phyloP scores from a whole-genome alignment of 2,797 vertebrate genomes.

The Poeciliopsis infans region DNA sequence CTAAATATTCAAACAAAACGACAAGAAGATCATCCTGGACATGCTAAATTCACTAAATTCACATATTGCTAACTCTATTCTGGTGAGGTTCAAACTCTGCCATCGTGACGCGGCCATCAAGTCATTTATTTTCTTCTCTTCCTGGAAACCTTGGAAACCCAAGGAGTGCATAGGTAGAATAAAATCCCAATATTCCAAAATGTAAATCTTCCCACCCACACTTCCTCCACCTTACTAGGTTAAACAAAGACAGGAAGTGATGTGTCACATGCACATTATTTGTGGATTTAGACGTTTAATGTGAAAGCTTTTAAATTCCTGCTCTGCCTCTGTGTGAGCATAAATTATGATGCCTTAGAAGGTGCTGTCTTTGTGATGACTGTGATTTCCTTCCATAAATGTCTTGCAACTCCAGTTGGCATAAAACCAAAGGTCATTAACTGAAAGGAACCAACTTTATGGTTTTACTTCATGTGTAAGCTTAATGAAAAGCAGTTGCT shows the following conservation, averaged over 20 bases:
- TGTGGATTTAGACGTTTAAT: not conserved
- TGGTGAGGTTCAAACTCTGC: slow-evolving; percentile 58
- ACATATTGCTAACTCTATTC: slow-evolving; percentile 35
- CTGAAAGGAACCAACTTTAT: not conserved
- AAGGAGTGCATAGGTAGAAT: too few relatives aligned
- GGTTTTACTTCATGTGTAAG: not conserved
- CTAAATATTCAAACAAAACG: not conserved
- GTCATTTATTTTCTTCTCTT: slow-evolving; percentile 51
- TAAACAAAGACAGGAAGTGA: not conserved
- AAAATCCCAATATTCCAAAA: too few relatives aligned
- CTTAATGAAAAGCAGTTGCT: not conserved
- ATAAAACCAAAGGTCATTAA: not conserved
- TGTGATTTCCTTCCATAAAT: slow-evolving; percentile 4
- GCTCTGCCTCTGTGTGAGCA: not conserved
- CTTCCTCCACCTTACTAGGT: too few relatives aligned
- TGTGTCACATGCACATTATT: not conserved
- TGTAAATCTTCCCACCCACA: too few relatives aligned
- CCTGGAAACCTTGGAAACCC: slow-evolving; percentile 4
- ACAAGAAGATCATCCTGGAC: too few relatives aligned
- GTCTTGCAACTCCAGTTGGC: not conserved
- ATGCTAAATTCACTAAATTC: too few relatives aligned
- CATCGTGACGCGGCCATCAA: slow-evolving; percentile 50
- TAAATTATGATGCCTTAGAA: not conserved
- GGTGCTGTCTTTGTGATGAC: not conserved
- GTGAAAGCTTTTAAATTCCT: not conserved